Percentiles rank a stretch among this genome's conserved stretches.
phyloP scores from a whole-genome alignment of 2,888 invertebrate species.

The Lapara coniferarum region DNA sequence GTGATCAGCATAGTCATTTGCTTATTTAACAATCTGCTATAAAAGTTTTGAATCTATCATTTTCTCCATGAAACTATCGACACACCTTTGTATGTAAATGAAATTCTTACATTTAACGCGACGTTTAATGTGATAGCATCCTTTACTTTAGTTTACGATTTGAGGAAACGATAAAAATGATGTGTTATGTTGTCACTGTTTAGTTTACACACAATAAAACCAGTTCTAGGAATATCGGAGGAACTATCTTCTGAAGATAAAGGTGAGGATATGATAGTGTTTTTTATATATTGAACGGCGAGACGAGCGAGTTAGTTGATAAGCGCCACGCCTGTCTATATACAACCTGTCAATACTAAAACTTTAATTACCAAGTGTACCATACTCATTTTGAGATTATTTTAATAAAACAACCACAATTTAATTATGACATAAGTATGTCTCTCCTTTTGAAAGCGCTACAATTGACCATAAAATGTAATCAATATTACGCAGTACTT shows the following conservation, averaged over 20 bases:
- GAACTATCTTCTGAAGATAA: slow-evolving; percentile 5
- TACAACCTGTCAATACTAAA: no score
- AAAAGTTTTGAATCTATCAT: not conserved
- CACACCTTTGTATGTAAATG: slow-evolving; percentile 21
- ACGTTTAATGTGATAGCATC: slow-evolving; percentile 5
- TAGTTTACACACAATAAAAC: slow-evolving; percentile 24
- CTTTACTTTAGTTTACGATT: slow-evolving; percentile 25
- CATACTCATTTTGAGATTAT: no score
- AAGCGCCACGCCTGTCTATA: no score
- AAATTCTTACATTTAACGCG: slow-evolving; percentile 4
- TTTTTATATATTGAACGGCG: not conserved
- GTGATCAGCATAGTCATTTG: no score
- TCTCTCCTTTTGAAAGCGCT: no score
- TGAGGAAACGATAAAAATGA: slow-evolving; percentile 28
- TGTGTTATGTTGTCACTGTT: slow-evolving; percentile 18
- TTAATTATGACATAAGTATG: no score
- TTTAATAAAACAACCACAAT: no score
- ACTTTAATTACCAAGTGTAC: no score
- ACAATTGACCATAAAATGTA: no score
- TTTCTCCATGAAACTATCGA: not conserved
- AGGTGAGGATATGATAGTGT: not conserved
- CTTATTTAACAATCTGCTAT: no score
- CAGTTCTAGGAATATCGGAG: slow-evolving; percentile 16
- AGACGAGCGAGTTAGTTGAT: no score
- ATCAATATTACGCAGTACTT: no score